Base-by-base conservation (phyloP, 1,140 invertebrate species). In the Cepaea nemoralis region DNA sequence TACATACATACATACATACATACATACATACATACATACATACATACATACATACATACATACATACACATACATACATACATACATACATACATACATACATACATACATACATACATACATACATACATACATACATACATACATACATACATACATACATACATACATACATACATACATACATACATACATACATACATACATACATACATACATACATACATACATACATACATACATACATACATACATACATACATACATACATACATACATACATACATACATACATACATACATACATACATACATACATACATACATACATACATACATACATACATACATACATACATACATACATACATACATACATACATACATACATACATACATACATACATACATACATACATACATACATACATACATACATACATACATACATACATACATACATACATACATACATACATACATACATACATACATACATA, bases 141-240 rank as follows among this genome's bases (percentile, higher is more conserved):
- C 6, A 66, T n/a, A 6, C 59, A 6, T 24, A 66, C 10, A 66
- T 8, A 10, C 10, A n/a, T 8, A 6, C 59, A 12, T 66, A 10
- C 10, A 8, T 12, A 66, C 5, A 10, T 24, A 10, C 69, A 71
- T 71, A 71, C 31, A 71, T 33, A 71, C 12, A 71, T 33, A 71
- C 3, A 16, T 16, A 33, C 22, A 71, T 71, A 71, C 22, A 71
- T 71, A 71, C 22, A 71, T 71, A 71, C 22, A 71, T 40, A 71
- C 12, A 71, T 71, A 71, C 22, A 71, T 71, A 71, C 22, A 71
- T 16, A 16, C 22, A 71, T 16, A 71, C 22, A 71, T 71, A 10
- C 3, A 16, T 16, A 10, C 22, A 16, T 10, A 71, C 22, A 39
- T 35, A 71, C 22, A 71, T 71, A 71, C 3, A 10, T 16, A 71